Percentiles rank a stretch among this genome's conserved stretches.
These are phyloP conservation scores for Acanthornis magna DNA, from an alignment of 2,797 vertebrate species.

Conservation along the genomic window DNA sequence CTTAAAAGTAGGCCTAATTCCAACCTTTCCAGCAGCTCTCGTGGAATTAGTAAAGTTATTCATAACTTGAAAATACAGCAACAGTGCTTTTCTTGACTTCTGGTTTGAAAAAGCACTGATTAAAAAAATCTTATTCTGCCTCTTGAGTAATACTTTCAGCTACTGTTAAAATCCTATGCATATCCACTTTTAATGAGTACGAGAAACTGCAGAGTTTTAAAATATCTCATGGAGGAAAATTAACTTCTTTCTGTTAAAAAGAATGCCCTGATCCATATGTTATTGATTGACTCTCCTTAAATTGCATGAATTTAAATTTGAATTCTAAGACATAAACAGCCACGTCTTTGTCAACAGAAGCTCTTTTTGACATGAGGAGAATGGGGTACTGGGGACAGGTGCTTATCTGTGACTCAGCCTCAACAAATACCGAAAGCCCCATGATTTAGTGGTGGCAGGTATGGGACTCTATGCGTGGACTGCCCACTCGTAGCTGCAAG, in stretches of 20 bases:
- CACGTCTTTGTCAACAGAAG: rapidly evolving
- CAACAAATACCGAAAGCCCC: background rate
- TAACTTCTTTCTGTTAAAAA: background rate
- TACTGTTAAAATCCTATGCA: background rate
- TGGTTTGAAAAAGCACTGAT: background rate
- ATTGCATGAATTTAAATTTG: background rate
- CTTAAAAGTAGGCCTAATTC: background rate
- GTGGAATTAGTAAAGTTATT: background rate
- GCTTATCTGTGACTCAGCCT: background rate
- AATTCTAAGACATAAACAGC: background rate
- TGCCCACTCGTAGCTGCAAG: background rate
- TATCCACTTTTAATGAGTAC: background rate
- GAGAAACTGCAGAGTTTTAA: background rate
- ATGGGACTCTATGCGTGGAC: rapidly evolving
- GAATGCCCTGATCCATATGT: background rate
- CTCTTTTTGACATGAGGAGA: background rate
- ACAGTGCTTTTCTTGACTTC: background rate
- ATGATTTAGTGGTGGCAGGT: background rate
- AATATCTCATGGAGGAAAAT: background rate
- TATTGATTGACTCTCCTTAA: background rate
- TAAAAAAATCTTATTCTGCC: background rate
- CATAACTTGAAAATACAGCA: background rate
- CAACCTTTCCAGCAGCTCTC: background rate
- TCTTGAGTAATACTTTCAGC: background rate
- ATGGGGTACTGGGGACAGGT: background rate